These are phyloP conservation scores for Ferdinandea cuprea DNA, from an alignment of 2,888 invertebrate species.

Conservation along the genomic window DNA sequence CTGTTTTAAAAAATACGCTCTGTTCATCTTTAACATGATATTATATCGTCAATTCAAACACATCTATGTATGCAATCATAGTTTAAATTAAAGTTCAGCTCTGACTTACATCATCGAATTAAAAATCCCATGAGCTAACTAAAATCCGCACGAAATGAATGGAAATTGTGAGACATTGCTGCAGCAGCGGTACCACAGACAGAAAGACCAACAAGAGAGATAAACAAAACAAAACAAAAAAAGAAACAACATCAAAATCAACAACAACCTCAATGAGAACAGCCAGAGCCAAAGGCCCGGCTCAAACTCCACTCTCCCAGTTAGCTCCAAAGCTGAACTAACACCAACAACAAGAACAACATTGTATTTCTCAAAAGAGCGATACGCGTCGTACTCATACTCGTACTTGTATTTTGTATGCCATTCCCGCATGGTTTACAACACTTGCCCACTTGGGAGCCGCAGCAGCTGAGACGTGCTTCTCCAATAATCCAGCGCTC, in stretches of 20 bases:
- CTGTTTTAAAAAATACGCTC: too few species aligned
- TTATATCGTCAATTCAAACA: too few species aligned
- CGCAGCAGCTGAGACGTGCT: constrained; percentile 28
- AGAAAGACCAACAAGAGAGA: constrained; percentile 25
- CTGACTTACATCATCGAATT: background rate
- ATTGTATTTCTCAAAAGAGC: constrained; percentile 12
- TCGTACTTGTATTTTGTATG: background rate
- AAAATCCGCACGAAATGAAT: constrained; percentile 10
- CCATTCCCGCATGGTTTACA: constrained; percentile 4
- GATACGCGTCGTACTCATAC: constrained; percentile 11
- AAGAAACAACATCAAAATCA: constrained; percentile 28
- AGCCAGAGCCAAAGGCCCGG: constrained; percentile 25
- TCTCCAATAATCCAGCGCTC: constrained; percentile 59
- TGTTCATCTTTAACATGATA: too few species aligned
- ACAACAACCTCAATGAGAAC: constrained; percentile 17
- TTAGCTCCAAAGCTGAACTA: background rate
- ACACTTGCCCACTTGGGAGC: constrained; percentile 9
- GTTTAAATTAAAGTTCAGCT: constrained; percentile 17
- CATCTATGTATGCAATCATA: too few species aligned
- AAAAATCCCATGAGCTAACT: constrained; percentile 11
- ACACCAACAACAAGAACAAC: constrained; percentile 3
- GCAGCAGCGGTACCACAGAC: background rate
- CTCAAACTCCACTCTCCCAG: constrained; percentile 24
- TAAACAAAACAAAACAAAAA: too few species aligned
- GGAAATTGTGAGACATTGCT: constrained; percentile 8